Conservation (phyloP, 1,140 invertebrate species). For the Luehdorfia chinensis region DNA sequence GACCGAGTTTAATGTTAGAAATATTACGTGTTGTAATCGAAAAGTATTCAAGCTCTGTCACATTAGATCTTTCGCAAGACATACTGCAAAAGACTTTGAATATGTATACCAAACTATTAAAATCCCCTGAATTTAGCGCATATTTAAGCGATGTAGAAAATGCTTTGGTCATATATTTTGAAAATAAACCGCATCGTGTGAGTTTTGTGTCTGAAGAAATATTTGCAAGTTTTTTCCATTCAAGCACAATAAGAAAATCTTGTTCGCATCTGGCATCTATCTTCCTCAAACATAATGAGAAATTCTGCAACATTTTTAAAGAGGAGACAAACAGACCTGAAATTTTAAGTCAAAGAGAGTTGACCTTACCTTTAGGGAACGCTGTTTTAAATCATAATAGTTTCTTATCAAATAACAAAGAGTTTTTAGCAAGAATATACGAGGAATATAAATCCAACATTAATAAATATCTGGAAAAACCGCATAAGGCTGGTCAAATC, state of each 20-base stretch:
- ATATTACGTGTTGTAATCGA: slow-evolving; percentile 55
- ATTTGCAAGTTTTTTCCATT: slow-evolving; percentile 69
- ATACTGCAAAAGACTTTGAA: slow-evolving; percentile 43
- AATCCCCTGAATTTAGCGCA: slow-evolving; percentile 49
- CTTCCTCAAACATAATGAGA: slow-evolving; percentile 69
- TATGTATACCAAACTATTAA: slow-evolving; percentile 59
- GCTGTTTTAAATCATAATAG: slow-evolving; percentile 62
- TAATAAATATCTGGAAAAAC: slow-evolving; percentile 79
- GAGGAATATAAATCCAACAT: slow-evolving; percentile 78
- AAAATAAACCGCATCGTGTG: slow-evolving; percentile 78
- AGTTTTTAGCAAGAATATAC: slow-evolving; percentile 73
- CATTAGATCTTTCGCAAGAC: slow-evolving; percentile 39
- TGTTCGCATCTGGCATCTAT: slow-evolving; percentile 71
- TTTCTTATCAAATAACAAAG: slow-evolving; percentile 54
- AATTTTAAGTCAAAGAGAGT: slow-evolving; percentile 74
- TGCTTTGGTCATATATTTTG: slow-evolving; percentile 76
- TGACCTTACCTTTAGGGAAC: slow-evolving; percentile 78
- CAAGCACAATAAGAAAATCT: slow-evolving; percentile 71
- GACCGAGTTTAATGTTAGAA: slow-evolving; percentile 59
- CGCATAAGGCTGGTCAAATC: slow-evolving; percentile 80
- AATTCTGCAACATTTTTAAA: slow-evolving; percentile 67
- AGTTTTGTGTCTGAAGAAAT: slow-evolving; percentile 63
- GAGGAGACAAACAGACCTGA: slow-evolving; percentile 60
- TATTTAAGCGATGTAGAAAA: slow-evolving; percentile 76
- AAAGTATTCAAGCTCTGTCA: slow-evolving; percentile 50